Conservation (phyloP, 2,797 vertebrate genomes). For the Oophaga sylvatica region DNA sequence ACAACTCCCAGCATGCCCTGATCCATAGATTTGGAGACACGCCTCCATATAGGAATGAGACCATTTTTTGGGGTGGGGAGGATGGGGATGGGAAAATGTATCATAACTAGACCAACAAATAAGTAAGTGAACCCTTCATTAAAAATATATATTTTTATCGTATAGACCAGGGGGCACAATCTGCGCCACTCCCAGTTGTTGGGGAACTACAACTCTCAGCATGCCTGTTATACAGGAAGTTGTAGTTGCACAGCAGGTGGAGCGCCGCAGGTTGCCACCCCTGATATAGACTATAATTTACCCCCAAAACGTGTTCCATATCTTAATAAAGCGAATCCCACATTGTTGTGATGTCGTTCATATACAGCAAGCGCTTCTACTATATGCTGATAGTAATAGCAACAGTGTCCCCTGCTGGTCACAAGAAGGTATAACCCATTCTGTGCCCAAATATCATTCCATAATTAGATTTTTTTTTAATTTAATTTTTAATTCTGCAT, state of each 20-base stretch:
- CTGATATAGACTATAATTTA: background rate
- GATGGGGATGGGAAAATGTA: background rate
- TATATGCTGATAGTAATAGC: background rate
- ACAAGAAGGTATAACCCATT: background rate
- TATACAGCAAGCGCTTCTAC: background rate
- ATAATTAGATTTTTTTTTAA: too few species aligned
- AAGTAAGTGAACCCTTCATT: background rate
- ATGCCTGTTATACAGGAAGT: too few species aligned
- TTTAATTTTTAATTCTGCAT: too few species aligned
- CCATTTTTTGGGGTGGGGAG: too few species aligned
- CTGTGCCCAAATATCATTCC: too few species aligned
- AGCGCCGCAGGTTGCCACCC: too few species aligned
- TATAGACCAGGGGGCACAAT: background rate
- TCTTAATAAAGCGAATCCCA: background rate
- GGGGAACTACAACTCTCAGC: too few species aligned
- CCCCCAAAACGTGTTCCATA: background rate
- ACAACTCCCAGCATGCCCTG: background rate
- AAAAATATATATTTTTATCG: background rate
- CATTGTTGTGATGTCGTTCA: background rate
- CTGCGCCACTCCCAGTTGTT: too few species aligned
- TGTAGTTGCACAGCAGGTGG: too few species aligned
- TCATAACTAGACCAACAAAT: background rate
- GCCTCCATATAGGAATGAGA: background rate
- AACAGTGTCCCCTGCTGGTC: slow-evolving; percentile 7
- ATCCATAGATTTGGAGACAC: background rate